Base-by-base conservation (phyloP, 1,140 invertebrate genomes). In the Apis florea region DNA sequence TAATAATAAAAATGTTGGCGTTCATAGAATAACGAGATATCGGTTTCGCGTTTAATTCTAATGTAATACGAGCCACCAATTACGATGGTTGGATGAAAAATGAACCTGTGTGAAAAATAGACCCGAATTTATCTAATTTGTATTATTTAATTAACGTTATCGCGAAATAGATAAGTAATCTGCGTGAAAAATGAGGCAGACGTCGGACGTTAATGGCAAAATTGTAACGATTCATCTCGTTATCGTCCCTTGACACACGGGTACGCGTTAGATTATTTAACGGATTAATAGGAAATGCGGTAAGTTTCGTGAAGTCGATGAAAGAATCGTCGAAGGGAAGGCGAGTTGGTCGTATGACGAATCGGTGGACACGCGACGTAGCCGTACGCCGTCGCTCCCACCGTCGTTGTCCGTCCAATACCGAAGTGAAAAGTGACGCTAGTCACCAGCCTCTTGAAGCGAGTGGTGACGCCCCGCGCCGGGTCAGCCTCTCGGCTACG, bases 381-480 rank as follows among this genome's bases (percentile, higher is more conserved):
- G 40, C 24, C 2, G 71, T 40, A 82, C 82, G 71, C 59, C 81
- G 77, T 70, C 64, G 77, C 80, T 81, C 76, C 77, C 86, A 79
- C 61, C 77, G 70, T 79, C 66, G 63, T 17, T 68, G 63, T 53
- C 61, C 88, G 85, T 87, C 86, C 88, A 89, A 89, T 89, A 83
- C 79, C 86, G 82, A 72, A 64, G 79, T 81, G 84, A 89, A 89
- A 89, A 88, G 88, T 86, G 79, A 87, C 81, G 70, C 74, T 83
- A 84, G 87, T 80, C 88, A 70, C 81, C 82, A 70, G 77, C 85
- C 88, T 88, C 88, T 88, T 56, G 67, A 68, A 64, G 58, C 75
- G 84, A 89, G 85, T 88, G 88, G 88, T 87, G 80, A 89, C 88
- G 88, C 88, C 88, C 88, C 88, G 79, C 71, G 84, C 63, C 79